These are phyloP conservation scores for Xanthorhoe spadicearia DNA, from an alignment of 2,888 invertebrate genomes.

Conservation along the genomic window DNA sequence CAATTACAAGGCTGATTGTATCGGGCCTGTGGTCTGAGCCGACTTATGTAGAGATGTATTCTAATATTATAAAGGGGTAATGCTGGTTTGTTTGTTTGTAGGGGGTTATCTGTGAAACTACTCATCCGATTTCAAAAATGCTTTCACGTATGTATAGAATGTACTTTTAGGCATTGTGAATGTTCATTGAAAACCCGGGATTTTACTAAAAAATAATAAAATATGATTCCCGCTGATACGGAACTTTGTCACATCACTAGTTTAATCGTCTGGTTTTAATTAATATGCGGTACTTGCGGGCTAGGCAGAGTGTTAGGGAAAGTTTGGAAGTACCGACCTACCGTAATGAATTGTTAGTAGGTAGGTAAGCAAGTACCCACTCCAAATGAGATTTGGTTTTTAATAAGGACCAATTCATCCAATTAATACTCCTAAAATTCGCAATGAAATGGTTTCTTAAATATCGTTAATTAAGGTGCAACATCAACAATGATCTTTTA, in stretches of 20 bases:
- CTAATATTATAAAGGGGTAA: neutral
- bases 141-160: too few species aligned
- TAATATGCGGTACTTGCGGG: slow-evolving; percentile 68
- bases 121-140: too few species aligned
- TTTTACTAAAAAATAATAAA: too few species aligned
- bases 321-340: slow-evolving; percentile 18
- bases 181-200: too few species aligned
- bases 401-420: too few species aligned
- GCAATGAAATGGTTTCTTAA: neutral
- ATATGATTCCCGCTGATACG: slow-evolving; percentile 6
- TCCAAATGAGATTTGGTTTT: neutral
- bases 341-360: neutral
- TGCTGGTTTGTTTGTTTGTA: neutral
- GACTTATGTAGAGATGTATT: neutral
- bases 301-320: slow-evolving; percentile 39
- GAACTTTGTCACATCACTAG: slow-evolving; percentile 20
- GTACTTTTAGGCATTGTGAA: too few species aligned
- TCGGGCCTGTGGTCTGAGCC: neutral
- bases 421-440: neutral
- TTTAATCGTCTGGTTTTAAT: slow-evolving; percentile 57
- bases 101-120: too few species aligned
- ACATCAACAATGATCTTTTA: too few species aligned
- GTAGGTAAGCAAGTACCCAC: neutral
- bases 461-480: too few species aligned
- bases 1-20: slow-evolving; percentile 1